phyloP scores from a whole-genome alignment of 2,797 vertebrate species.

The Melanotaenia boesemani region DNA sequence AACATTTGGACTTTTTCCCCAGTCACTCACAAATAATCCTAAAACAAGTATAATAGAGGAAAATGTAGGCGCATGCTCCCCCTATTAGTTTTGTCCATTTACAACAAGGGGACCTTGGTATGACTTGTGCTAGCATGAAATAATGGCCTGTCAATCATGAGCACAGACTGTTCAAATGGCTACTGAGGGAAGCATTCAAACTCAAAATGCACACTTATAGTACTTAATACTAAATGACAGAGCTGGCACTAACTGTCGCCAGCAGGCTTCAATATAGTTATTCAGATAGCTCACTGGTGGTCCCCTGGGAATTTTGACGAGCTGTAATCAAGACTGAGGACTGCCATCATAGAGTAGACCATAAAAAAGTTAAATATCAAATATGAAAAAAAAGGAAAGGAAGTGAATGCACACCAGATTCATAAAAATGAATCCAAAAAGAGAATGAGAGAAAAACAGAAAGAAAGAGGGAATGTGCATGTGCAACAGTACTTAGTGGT shows the following conservation, averaged over 20 bases:
- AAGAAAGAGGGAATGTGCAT: slow-evolving; percentile 38
- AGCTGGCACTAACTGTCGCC: slow-evolving; percentile 13
- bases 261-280: slow-evolving; percentile 32
- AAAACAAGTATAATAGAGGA: slow-evolving; percentile 13
- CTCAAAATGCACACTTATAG: slow-evolving; percentile 10
- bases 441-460: not conserved
- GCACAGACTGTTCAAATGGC: slow-evolving; percentile 23
- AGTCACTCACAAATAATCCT: slow-evolving; percentile 12
- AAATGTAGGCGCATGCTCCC: slow-evolving; percentile 13
- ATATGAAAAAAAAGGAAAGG: slow-evolving; percentile 13
- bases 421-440: slow-evolving; percentile 34
- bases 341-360: slow-evolving; percentile 21
- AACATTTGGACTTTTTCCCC: slow-evolving; percentile 20
- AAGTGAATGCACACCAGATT: not conserved
- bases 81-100: slow-evolving; percentile 33
- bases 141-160: slow-evolving; percentile 24
- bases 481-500: slow-evolving; percentile 59
- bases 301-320: slow-evolving; percentile 19
- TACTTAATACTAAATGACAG: slow-evolving; percentile 13
- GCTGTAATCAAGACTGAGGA: slow-evolving; percentile 45
- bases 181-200: slow-evolving; percentile 23
- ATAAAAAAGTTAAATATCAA: slow-evolving; percentile 16
- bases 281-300: slow-evolving; percentile 48
- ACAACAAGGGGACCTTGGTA: slow-evolving; percentile 22
- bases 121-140: slow-evolving; percentile 25